Conservation (phyloP, 2,113 vertebrate species). For the Gracilinanus agilis region DNA sequence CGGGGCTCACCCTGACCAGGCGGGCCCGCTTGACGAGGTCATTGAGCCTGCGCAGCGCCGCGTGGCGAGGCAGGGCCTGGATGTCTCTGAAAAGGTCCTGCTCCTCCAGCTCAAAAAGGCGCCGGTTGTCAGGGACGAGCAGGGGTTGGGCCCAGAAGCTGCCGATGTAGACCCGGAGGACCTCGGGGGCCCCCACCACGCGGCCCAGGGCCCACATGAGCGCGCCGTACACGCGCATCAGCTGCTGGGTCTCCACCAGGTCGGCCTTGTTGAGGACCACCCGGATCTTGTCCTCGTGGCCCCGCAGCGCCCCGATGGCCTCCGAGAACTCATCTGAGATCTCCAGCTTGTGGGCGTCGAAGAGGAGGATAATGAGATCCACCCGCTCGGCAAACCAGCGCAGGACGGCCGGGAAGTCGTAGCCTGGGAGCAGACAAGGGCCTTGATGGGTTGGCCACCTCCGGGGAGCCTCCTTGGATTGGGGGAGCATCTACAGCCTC, state of each 20-base stretch:
- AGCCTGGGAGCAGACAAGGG: conserved; percentile 83
- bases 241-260: conserved; percentile 96
- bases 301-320: conserved; percentile 92
- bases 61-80: conserved; percentile 93
- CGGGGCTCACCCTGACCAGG: conserved; percentile 89
- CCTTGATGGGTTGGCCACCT: rapidly evolving
- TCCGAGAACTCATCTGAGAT: conserved; percentile 96
- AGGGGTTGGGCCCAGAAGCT: conserved; percentile 97
- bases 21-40: conserved; percentile 94
- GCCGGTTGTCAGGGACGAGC: conserved; percentile 90
- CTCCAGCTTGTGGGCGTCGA: conserved; percentile 96
- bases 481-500: no score
- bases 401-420: conserved; percentile 94
- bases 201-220: conserved; percentile 97
- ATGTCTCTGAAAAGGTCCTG: conserved; percentile 94
- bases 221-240: conserved; percentile 96
- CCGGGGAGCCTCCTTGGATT: neutral
- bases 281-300: conserved; percentile 96
- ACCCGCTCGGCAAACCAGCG: conserved; percentile 96
- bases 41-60: conserved; percentile 94
- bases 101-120: conserved; percentile 94
- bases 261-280: conserved; percentile 98
- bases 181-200: conserved; percentile 94
- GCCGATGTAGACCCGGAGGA: conserved; percentile 95
- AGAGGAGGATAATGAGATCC: conserved; percentile 94